Base-by-base conservation (phyloP, 2,797 vertebrate species). In the Lacerta viridis region DNA sequence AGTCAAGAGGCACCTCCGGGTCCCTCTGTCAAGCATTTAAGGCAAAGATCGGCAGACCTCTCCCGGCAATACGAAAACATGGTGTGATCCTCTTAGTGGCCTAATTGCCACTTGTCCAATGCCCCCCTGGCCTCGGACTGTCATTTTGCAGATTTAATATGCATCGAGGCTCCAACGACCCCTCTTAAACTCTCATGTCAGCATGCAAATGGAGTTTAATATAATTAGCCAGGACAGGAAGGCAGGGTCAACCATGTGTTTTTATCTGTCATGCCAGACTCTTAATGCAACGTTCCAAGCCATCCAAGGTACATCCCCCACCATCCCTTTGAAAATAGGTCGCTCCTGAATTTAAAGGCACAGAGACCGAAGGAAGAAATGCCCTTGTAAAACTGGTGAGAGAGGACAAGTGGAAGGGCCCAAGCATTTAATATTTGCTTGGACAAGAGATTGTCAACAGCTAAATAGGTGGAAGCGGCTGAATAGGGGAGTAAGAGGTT, bases 131-230 rank as follows among this genome's bases (percentile, higher is more conserved):
- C 89, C 88, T 71, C 80, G 59, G 71, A 7, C 86, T 46, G 39
- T 78, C 84, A 91, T 88, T 92, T 55, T 92, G 84, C 81, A 88
- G 80, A 84, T 77, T 92, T 89, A 90, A 93, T 88, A 91, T 66
- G 83, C 84, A 91, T 83, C 23, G 1, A 84, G 18, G 18, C 92
- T 91, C 77, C 77, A 36, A 29, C 43, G 23, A 59, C 83, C 87
- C 85, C 90, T 94, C 79, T 50, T 75, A 89, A 86, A 7, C 1
- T 0, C 66, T 85, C 89, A 87, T 66, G 69, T 89, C 87, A 84
- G 39, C 74, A 92, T 90, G 90, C 68, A 93, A 92, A 93, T 84
- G 66, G 5, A 86, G 83, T 84, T 92, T 89, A 92, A 93, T 33
- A 84, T 55, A 90, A 89, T 94, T 80, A 91, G 46, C 76, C 39